Base-by-base conservation (phyloP, 2,888 invertebrate species). In the Cyrtodaria siliqua region DNA sequence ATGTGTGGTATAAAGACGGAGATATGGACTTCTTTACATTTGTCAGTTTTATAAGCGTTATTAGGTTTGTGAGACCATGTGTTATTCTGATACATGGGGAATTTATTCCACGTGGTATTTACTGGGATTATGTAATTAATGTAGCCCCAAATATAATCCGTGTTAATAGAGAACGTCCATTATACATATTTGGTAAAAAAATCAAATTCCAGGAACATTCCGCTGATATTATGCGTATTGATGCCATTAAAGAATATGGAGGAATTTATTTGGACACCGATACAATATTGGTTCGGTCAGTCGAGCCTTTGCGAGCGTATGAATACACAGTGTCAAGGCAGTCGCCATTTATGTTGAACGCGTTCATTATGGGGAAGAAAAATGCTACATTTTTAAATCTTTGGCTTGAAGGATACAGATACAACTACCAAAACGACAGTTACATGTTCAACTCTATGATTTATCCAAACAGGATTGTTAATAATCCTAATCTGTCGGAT, bases 41-140 rank as follows among this genome's bases (percentile, higher is more conserved):
- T 20, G 70, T 83, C 2, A 83, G 84, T 53, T 69, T 84, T 27
- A 73, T 84, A 23, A 86, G 86, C 60, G 82, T 74, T 14, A 42
- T 72, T n/a, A 44, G 80, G 38, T 79, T 79, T 56, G 52, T 85
- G 24, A 63, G 76, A 24, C 86, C 86, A 4, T 87, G 86, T 59
- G 64, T 77, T 26, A 73, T 87, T 27, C 27, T 87, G 14, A 73
- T 87, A 49, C 85, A 85, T 59, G 83, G 79, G 0, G 74, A 82
- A 38, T 2, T 14, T 12, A 27, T 80, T 2, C 86, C 86, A 1
- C 57, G 20, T 9, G 86, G 86, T 8, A 64, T 50, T 12, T 82
- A 82, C 61, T 86, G 86, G 86, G 64, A 56, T 18, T 64, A 77
- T 38, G 74, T 86, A 23, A 47, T 79, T 14, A 62, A 42, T 6